A percentile compares a stretch with the other conserved stretches of the same genome.
phyloP scores from a whole-genome alignment of 23 tunicate genomes.

The Diplosoma virens region DNA sequence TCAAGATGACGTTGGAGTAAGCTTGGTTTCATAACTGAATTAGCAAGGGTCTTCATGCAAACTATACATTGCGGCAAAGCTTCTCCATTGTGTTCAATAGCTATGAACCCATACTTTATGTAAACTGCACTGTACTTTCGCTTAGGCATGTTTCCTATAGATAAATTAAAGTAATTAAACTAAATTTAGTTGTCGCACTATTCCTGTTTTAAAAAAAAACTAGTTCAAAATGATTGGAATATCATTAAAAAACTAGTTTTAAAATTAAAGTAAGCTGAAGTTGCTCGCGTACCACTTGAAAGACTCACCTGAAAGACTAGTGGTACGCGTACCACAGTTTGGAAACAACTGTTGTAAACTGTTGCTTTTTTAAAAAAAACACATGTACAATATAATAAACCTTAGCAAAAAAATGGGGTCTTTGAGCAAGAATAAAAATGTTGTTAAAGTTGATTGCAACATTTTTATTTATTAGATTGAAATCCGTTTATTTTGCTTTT shows the following conservation, averaged over 20 bases:
- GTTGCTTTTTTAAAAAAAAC: no score
- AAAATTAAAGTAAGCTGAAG: constrained; percentile 17
- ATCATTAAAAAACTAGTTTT: constrained; percentile 8
- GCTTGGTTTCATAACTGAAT: constrained; percentile 30
- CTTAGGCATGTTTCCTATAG: constrained; percentile 11
- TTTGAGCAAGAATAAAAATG: no score
- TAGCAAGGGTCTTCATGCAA: constrained; percentile 26
- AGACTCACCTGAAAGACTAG: no score
- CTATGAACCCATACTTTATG: constrained; percentile 4
- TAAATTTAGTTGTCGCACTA: no score
- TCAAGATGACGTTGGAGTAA: constrained; percentile 48
- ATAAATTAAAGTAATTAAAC: not conserved
- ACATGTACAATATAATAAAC: no score
- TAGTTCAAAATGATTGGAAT: constrained; percentile 9
- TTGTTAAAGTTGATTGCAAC: no score
- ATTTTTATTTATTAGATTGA: no score
- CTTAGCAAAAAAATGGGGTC: no score
- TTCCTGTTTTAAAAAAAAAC: no score
- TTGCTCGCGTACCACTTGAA: constrained; percentile 39
- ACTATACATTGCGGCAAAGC: constrained; percentile 27
- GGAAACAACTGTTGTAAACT: no score
- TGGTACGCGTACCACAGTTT: no score
- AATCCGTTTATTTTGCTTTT: no score
- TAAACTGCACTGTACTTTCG: constrained; percentile 10
- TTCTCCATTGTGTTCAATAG: constrained; percentile 10